Conservation (phyloP, 1,140 invertebrate genomes). For the Aphis gossypii region DNA sequence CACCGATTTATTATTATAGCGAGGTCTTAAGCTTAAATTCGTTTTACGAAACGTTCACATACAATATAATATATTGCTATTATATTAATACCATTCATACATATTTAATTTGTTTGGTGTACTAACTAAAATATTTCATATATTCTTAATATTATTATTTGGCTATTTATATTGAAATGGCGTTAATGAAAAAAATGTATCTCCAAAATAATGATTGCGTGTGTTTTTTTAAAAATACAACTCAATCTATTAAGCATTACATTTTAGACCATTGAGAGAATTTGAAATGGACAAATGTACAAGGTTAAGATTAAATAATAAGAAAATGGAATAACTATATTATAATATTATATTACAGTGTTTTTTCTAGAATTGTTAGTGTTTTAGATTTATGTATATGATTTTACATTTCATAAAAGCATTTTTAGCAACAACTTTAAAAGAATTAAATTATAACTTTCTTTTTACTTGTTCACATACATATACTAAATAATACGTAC, state of each 20-base stretch:
- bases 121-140: not conserved
- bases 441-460: constrained; percentile 15
- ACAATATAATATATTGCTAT: not conserved
- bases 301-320: no score
- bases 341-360: not conserved
- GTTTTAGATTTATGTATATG: not conserved
- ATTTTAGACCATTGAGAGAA: no score
- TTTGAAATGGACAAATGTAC: no score
- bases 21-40: not conserved
- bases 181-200: no score
- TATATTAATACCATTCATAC: not conserved
- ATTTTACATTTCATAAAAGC: not conserved
- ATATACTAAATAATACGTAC: not conserved
- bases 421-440: not conserved
- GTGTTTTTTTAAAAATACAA: no score
- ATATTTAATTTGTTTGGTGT: not conserved
- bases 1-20: not conserved
- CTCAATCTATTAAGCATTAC: no score
- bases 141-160: no score
- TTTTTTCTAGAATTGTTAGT: not conserved
- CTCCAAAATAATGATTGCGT: no score
- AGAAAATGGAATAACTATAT: not conserved
- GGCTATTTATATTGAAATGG: no score
- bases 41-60: not conserved
- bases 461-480: not conserved